Conservation (phyloP, 53 echinoderm and acorn worm genomes). For the Echinarachnius parma region DNA sequence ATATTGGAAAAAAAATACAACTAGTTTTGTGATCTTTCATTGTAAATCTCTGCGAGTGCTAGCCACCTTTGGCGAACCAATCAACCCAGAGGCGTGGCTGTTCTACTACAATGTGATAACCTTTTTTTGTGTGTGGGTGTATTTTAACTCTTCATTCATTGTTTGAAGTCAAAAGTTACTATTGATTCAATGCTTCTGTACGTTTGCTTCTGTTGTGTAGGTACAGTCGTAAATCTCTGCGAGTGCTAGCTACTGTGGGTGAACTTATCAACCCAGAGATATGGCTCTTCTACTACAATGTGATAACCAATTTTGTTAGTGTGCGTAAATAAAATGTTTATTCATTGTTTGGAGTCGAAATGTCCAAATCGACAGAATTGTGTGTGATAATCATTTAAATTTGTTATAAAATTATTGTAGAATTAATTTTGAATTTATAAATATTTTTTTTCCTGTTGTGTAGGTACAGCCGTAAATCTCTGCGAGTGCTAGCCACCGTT, state of each 20-base stretch:
- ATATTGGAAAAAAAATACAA: too few species aligned
- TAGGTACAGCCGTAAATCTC: conserved; percentile 84
- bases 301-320: too few species aligned
- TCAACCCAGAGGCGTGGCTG: conserved; percentile 97
- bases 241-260: conserved; percentile 85
- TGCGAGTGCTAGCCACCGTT: conserved; percentile 81
- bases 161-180: too few species aligned
- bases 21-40: too few species aligned
- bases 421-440: not conserved
- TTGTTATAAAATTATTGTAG: too few species aligned
- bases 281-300: conserved; percentile 86
- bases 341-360: too few species aligned
- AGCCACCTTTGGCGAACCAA: conserved; percentile 91
- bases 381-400: too few species aligned
- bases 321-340: too few species aligned
- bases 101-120: conserved; percentile 84
- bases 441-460: not conserved
- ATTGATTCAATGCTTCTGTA: too few species aligned
- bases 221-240: conserved; percentile 80
- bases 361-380: too few species aligned
- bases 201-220: conserved; percentile 39
- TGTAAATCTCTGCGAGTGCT: conserved; percentile 80
- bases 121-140: too few species aligned
- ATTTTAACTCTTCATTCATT: too few species aligned
- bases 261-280: conserved; percentile 99